Evolutionary conservation across 2,888 invertebrate genomes (phyloP), one percentile per base, ranked within the genome.

Genomic region (Helleia helle): DNA sequence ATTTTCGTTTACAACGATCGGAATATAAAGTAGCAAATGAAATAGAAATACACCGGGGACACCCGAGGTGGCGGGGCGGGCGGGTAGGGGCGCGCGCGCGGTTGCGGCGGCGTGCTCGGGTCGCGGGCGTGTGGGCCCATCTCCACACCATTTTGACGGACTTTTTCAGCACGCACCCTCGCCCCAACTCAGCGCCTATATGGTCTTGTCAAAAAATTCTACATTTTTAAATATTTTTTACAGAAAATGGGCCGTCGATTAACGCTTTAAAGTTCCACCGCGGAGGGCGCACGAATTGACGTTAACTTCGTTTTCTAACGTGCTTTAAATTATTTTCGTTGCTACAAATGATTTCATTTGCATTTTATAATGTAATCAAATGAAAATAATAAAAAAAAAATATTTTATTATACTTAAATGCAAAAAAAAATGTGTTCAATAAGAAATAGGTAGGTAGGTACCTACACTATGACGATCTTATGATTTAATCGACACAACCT

Each of bases 151-250:
- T 64, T 72, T 67, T 64, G 60, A 62, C 61, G 54, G 46, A 60
- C 53, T 71, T 76, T 77, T 71, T 65, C 47, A 42, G 47, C 55
- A 58, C 55, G 63, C 69, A 65, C 68, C 71, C 67, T 56, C 67
- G 65, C 69, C 63, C 61, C 52, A 62, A 65, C 72, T 77, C 71
- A 77, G 83, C 83, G 83, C 83, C 83, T 83, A 80, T 72, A 53
- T 47, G 71, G 51, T 52, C 65, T 76, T 59, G 59, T 47, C 50
- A 73, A 81, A 80, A 83, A 80, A 65, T 55, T 57, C 54, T 41
- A 74, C 70, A 63, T 56, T 71, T 72, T 73, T 47, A 38, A 49
- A 63, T 58, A 71, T 51, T 59, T 71, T 69, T 52, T 29, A 41
- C 47, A 54, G 50, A 64, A 67, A 65, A 63, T 50, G 47, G 43